Evolutionary conservation across 2,797 vertebrate species (phyloP).

Genomic region (Emydoidea blandingii): DNA sequence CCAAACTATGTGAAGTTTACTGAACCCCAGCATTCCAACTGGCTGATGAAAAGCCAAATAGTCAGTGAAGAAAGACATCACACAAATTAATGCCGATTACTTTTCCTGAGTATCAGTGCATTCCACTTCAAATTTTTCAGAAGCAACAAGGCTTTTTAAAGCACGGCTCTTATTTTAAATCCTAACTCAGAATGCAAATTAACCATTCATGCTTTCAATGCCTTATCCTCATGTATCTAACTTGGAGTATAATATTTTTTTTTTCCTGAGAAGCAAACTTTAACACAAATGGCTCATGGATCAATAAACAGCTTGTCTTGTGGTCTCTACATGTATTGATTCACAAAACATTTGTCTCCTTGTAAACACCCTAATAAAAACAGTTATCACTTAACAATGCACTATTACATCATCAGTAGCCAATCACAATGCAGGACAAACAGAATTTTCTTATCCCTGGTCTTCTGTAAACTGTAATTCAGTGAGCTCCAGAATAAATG

Average conservation of each 20-base stretch:
- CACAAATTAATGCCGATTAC: background rate
- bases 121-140: background rate
- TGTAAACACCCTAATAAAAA: constrained; percentile 40
- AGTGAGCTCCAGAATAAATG: constrained; percentile 32
- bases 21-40: rapidly evolving
- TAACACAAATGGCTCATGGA: constrained; percentile 36
- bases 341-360: constrained; percentile 40
- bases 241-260: background rate
- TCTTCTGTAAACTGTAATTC: background rate
- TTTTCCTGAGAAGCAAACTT: constrained; percentile 39
- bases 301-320: constrained; percentile 61
- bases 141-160: background rate
- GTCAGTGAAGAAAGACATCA: background rate
- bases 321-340: constrained; percentile 17
- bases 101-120: background rate
- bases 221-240: background rate
- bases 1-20: background rate
- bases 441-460: background rate
- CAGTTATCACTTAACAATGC: constrained; percentile 53
- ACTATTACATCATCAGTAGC: constrained; percentile 12
- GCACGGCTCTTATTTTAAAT: background rate
- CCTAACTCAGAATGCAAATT: constrained; percentile 27
- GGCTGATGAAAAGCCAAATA: background rate
- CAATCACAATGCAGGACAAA: constrained; percentile 18
- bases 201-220: background rate